Percentiles rank a stretch among this genome's conserved stretches.
phyloP scores from a whole-genome alignment of 2,113 vertebrate species.

The Poeciliopsis retropinna region DNA sequence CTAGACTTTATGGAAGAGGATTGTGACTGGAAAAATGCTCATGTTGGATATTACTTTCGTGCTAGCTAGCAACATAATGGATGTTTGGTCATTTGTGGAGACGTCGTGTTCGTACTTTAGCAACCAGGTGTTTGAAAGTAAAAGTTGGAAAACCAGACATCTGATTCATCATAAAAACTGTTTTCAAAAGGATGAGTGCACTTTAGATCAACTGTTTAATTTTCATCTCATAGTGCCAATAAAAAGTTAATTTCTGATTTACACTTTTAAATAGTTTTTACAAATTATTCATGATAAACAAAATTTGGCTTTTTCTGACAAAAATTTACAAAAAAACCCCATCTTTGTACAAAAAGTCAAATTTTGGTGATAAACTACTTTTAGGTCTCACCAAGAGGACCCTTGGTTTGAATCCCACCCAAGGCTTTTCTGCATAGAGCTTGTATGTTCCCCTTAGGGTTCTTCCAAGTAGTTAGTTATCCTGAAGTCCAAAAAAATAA shows the following conservation, averaged over 20 bases:
- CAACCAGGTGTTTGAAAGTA: neutral
- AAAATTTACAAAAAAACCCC: too few species aligned
- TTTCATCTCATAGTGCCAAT: neutral
- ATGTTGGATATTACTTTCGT: slow-evolving; percentile 20
- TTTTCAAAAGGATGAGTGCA: neutral
- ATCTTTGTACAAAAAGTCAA: too few species aligned
- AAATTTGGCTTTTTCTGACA: too few species aligned
- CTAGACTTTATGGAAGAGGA: slow-evolving; percentile 25
- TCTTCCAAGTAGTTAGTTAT: too few species aligned
- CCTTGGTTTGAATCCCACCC: too few species aligned
- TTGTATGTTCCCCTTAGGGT: too few species aligned
- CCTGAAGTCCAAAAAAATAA: too few species aligned
- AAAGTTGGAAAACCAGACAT: neutral
- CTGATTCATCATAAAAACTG: neutral
- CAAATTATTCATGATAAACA: too few species aligned
- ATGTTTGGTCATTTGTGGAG: neutral
- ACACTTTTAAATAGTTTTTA: too few species aligned
- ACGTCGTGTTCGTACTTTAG: neutral
- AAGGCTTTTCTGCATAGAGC: too few species aligned
- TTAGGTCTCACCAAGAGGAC: too few species aligned
- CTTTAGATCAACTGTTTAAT: neutral
- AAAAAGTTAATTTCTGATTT: neutral
- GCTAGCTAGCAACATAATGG: neutral
- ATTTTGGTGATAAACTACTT: too few species aligned
- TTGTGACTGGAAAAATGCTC: slow-evolving; percentile 19